phyloP scores from a whole-genome alignment of 2,113 vertebrate genomes.

The Sebastes fasciatus region DNA sequence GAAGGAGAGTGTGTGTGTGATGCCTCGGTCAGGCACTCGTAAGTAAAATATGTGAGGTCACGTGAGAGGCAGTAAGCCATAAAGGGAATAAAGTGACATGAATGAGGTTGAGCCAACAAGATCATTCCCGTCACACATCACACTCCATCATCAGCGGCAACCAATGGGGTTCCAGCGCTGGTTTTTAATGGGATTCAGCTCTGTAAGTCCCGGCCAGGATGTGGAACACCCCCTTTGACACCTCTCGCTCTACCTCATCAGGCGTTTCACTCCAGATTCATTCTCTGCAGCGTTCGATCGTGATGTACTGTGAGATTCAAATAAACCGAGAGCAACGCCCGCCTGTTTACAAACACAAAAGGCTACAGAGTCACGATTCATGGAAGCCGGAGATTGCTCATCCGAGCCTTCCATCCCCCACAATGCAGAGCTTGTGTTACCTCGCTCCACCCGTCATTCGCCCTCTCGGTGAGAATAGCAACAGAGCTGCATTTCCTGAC shows the following conservation, averaged over 20 bases:
- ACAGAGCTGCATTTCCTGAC: slow-evolving; percentile 61
- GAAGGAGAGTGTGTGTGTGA: slow-evolving; percentile 37
- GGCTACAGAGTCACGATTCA: slow-evolving; percentile 45
- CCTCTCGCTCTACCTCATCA: background rate
- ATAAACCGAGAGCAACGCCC: slow-evolving; percentile 23
- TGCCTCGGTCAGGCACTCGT: background rate
- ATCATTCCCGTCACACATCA: slow-evolving; percentile 48
- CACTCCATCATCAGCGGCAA: slow-evolving; percentile 46
- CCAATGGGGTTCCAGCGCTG: slow-evolving; percentile 27
- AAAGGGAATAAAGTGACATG: slow-evolving; percentile 54
- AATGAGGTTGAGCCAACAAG: slow-evolving; percentile 48
- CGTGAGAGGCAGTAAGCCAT: slow-evolving; percentile 34
- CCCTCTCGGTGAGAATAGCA: slow-evolving; percentile 33
- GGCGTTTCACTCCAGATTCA: slow-evolving; percentile 34
- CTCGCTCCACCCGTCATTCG: slow-evolving; percentile 33
- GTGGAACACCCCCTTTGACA: slow-evolving; percentile 29
- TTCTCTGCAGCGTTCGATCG: slow-evolving; percentile 36
- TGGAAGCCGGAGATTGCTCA: slow-evolving; percentile 33
- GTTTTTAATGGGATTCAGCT: slow-evolving; percentile 42
- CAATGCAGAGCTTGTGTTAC: slow-evolving; percentile 44
- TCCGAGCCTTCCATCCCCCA: slow-evolving; percentile 52
- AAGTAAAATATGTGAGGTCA: slow-evolving; percentile 63
- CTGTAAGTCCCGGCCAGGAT: slow-evolving; percentile 22
- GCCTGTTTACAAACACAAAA: slow-evolving; percentile 59
- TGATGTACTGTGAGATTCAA: slow-evolving; percentile 41